These are phyloP conservation scores for Ariopsis seemanni DNA, from an alignment of 2,113 vertebrate genomes.

Conservation along the genomic window DNA sequence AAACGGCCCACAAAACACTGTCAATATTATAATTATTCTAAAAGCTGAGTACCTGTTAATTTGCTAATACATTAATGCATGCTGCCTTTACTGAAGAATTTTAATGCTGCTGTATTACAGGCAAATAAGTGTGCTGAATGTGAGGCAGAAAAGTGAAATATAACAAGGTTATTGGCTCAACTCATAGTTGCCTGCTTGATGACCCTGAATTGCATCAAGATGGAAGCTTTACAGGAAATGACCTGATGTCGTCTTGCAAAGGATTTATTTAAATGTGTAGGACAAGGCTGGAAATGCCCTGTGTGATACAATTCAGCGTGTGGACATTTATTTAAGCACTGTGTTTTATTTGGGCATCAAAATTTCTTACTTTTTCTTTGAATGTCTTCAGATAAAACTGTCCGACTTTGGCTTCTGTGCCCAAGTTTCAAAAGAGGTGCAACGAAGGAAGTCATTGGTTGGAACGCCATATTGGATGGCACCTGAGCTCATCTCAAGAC, in stretches of 20 bases:
- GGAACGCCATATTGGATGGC: slow-evolving; percentile 62
- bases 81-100: neutral
- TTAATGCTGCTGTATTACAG: neutral
- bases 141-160: neutral
- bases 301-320: neutral
- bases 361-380: neutral
- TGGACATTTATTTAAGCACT: neutral
- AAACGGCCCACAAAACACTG: neutral
- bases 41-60: neutral
- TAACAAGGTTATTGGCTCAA: neutral
- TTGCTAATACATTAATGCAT: neutral
- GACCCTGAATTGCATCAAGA: slow-evolving; percentile 1
- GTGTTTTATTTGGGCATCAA: neutral
- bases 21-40: neutral
- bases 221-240: neutral
- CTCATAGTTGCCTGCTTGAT: neutral
- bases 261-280: neutral
- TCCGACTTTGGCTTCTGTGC: slow-evolving; percentile 88
- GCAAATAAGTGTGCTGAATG: neutral
- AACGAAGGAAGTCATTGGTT: slow-evolving; percentile 56
- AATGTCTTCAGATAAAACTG: slow-evolving; percentile 84
- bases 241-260: neutral
- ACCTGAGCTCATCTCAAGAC: slow-evolving; percentile 59
- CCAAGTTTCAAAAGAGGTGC: slow-evolving; percentile 57
- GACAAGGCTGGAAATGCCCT: neutral